These are phyloP conservation scores for Poeciliopsis prolifica DNA, from an alignment of 2,113 vertebrate genomes.

Conservation along the genomic window DNA sequence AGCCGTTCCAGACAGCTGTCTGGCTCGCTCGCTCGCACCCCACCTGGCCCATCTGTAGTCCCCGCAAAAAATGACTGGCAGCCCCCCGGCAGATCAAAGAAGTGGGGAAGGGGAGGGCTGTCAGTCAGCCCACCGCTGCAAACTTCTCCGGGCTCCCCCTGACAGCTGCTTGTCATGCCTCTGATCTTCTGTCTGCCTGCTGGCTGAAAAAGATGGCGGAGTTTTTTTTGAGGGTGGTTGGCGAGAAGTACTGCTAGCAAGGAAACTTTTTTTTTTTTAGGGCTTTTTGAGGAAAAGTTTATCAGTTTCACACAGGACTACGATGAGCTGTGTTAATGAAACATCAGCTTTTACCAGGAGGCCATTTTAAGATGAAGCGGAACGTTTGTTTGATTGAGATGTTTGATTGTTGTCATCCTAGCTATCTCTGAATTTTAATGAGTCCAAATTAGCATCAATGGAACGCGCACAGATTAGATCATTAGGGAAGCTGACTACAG, in stretches of 20 bases:
- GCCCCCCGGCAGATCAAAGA: slow-evolving; percentile 72
- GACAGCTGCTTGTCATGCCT: slow-evolving; percentile 71
- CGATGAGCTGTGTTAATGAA: neutral
- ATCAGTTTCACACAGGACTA: neutral
- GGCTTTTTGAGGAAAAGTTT: slow-evolving; percentile 21
- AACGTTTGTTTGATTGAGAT: slow-evolving; percentile 15
- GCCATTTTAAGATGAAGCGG: neutral
- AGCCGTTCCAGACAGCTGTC: slow-evolving; percentile 61
- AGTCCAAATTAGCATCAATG: slow-evolving; percentile 55
- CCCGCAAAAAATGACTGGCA: slow-evolving; percentile 58
- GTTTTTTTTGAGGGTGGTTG: slow-evolving; percentile 25
- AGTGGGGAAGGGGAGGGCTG: slow-evolving; percentile 52
- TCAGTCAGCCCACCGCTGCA: slow-evolving; percentile 65
- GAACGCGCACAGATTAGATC: slow-evolving; percentile 46
- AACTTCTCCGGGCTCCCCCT: slow-evolving; percentile 64
- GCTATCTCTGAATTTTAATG: slow-evolving; percentile 52
- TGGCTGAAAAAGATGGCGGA: slow-evolving; percentile 27
- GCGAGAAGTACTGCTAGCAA: slow-evolving; percentile 28
- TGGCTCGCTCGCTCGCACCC: slow-evolving; percentile 47
- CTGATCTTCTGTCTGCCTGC: slow-evolving; percentile 68
- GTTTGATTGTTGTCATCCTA: slow-evolving; percentile 17
- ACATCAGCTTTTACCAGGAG: neutral
- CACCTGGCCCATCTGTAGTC: slow-evolving; percentile 74
- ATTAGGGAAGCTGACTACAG: slow-evolving; percentile 55
- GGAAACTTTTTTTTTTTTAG: slow-evolving; percentile 34